Conservation (phyloP, 2,113 vertebrate genomes). For the Noturus placidus region DNA sequence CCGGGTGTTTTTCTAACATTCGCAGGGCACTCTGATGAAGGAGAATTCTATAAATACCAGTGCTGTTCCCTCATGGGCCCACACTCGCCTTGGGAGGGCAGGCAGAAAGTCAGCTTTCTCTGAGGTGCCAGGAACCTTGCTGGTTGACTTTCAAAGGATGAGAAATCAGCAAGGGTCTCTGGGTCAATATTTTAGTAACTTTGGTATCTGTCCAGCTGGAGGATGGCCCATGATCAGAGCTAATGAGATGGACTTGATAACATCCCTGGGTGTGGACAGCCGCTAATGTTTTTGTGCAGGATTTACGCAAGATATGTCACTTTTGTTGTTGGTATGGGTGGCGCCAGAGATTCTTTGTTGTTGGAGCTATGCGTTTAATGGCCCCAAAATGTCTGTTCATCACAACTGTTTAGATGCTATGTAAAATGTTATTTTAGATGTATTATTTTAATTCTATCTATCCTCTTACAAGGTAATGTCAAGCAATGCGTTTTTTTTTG, state of each 20-base stretch:
- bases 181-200: slow-evolving; percentile 25
- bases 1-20: slow-evolving; percentile 11
- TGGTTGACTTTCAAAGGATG: slow-evolving; percentile 11
- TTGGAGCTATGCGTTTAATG: background rate
- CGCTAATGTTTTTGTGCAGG: background rate
- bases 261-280: background rate
- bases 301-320: background rate
- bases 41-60: slow-evolving; percentile 41
- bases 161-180: slow-evolving; percentile 1
- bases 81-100: slow-evolving; percentile 20
- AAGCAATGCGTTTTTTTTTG: background rate
- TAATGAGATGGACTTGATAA: slow-evolving; percentile 10
- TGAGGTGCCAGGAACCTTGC: slow-evolving; percentile 29
- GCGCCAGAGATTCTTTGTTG: background rate
- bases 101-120: slow-evolving; percentile 18
- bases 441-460: background rate
- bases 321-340: background rate
- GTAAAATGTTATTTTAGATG: background rate
- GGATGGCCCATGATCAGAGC: background rate
- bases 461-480: background rate
- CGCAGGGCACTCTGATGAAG: slow-evolving; percentile 17
- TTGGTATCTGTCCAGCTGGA: slow-evolving; percentile 24
- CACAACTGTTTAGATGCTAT: background rate
- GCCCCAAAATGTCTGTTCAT: background rate
- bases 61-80: slow-evolving; percentile 22